Evolutionary conservation across 2,113 vertebrate genomes (phyloP).

Genomic region (Phocoena sinus): DNA sequence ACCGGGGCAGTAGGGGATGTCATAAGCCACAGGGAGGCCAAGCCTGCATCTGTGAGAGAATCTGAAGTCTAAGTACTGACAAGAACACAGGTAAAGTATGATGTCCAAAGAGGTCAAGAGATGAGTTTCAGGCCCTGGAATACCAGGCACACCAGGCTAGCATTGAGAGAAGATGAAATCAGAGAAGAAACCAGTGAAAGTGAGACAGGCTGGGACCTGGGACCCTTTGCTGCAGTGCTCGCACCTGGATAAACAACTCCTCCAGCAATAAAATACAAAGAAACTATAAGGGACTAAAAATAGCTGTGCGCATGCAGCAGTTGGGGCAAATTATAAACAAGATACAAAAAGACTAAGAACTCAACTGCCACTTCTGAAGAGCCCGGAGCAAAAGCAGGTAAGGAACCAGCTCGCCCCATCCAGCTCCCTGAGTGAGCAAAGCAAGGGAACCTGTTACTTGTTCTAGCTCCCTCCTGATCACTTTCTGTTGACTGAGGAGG

Average conservation of each 20-base stretch:
- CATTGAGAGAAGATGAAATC: not conserved
- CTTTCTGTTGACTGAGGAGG: not conserved
- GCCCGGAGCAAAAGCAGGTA: not conserved
- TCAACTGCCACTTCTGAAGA: not conserved
- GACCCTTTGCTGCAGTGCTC: rapidly evolving
- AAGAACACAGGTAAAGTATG: not conserved
- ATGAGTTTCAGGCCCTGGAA: not conserved
- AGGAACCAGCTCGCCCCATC: not conserved
- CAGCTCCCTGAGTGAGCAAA: not conserved
- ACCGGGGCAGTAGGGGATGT: no score
- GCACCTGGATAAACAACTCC: not conserved
- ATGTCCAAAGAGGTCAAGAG: not conserved
- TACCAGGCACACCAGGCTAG: no score
- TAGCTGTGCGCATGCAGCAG: not conserved
- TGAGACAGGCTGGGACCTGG: not conserved
- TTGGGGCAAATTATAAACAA: not conserved
- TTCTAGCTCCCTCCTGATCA: not conserved
- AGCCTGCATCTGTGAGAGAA: not conserved
- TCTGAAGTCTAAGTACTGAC: not conserved
- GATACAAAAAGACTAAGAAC: not conserved
- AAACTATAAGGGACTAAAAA: not conserved
- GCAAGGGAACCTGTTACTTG: not conserved
- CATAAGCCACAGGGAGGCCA: not conserved
- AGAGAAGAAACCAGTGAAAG: not conserved
- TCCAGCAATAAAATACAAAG: not conserved